A percentile compares a stretch with the other conserved stretches of the same genome.
Evolutionary conservation across 2,888 invertebrate species (phyloP).

Genomic region (Elysia crispata): DNA sequence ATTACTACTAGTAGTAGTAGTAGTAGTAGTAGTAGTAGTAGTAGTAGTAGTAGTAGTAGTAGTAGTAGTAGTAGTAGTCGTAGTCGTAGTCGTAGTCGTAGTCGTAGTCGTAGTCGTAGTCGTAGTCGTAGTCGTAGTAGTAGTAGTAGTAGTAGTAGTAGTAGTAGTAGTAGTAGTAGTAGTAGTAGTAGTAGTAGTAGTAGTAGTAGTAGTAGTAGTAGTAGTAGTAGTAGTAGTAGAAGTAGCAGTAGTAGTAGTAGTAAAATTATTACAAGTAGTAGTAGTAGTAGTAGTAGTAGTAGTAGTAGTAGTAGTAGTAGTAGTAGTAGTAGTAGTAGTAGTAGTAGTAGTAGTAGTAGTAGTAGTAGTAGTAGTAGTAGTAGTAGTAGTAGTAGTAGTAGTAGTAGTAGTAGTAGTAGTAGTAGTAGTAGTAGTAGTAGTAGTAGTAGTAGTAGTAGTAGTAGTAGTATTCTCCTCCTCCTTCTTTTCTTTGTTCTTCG

Average conservation of each 20-base stretch:
- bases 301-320: slow-evolving; percentile 24
- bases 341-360: slow-evolving; percentile 9
- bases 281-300: slow-evolving; percentile 23
- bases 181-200: neutral
- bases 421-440: slow-evolving; percentile 9
- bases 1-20: neutral
- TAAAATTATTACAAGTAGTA: too few relatives aligned
- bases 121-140: too few relatives aligned
- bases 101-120: neutral
- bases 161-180: too few relatives aligned
- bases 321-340: slow-evolving; percentile 9
- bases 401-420: slow-evolving; percentile 1
- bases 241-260: too few relatives aligned
- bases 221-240: too few relatives aligned
- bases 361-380: slow-evolving; percentile 4
- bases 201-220: neutral
- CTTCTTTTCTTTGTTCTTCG: too few relatives aligned
- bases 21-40: neutral
- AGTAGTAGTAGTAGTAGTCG: too few relatives aligned
- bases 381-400: slow-evolving; percentile 43
- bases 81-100: too few relatives aligned
- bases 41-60: neutral
- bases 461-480: neutral
- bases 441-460: slow-evolving; percentile 9
- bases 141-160: too few relatives aligned